Evolutionary conservation across 1,140 invertebrate species (phyloP), one percentile per base, ranked within the genome.

Genomic region (Armadillidium nasatum): DNA sequence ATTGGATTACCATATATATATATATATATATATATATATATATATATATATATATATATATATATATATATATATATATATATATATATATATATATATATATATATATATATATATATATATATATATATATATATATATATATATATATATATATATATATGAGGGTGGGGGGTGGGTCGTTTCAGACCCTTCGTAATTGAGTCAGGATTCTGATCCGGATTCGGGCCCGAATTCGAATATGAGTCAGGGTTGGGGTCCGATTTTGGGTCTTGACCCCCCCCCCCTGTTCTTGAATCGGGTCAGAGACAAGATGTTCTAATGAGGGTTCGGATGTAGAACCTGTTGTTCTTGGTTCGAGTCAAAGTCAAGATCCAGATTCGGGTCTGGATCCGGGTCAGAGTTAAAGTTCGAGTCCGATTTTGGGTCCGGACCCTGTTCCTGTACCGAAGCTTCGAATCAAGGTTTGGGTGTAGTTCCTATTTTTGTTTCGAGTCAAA

Each of bases 71-170:
- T 79, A 74, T 70, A 68, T 69, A 70, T 70, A 54, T 33, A 81
- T 76, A 77, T 19, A 77, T 68, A 46, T 50, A 71, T 46, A 79
- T 78, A 69, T 79, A 81, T 33, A 76, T 75, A n/a, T 78, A 81
- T 70, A 81, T 79, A 44, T 54, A 70, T 43, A 77, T 78, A 71
- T 82, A 80, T 68, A 77, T 81, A 23, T 79, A 82, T 73, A 70
- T 70, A 54, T 33, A 81, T 76, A 77, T 19, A 77, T 68, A 46
- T 50, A 71, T 46, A 79, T 78, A 69, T 79, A 81, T 33, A 76
- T 75, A n/a, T 78, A 81, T 70, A 81, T 79, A 44, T 54, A 70
- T 43, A 77, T 78, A 71, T 82, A 80, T 68, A 77, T 81, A 23
- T 79, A 82, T 73, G 33, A 6, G 33, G 33, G 2, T 33, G 33